Evolutionary conservation across 2,113 vertebrate genomes (phyloP).

Genomic region (Coreoperca whiteheadi): DNA sequence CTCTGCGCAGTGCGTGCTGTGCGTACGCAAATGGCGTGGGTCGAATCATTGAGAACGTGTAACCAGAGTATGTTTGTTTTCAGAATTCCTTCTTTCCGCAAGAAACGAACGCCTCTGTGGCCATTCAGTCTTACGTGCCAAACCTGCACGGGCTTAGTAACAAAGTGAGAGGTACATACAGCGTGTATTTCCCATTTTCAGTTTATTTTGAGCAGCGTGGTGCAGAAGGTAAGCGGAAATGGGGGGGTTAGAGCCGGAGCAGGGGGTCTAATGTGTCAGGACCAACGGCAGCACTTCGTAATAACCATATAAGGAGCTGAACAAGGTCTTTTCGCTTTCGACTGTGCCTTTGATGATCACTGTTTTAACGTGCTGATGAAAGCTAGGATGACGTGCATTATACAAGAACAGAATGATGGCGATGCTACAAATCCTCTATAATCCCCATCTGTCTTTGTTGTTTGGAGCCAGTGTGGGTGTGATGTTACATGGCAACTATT

Average conservation of each 20-base stretch:
- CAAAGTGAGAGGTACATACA: not conserved
- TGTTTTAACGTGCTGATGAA: constrained; percentile 11
- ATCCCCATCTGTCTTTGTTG: constrained; percentile 58
- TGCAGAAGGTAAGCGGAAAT: constrained; percentile 62
- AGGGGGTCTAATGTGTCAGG: constrained; percentile 5
- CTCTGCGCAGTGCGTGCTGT: constrained; percentile 12
- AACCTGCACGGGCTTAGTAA: not conserved
- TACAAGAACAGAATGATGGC: not conserved
- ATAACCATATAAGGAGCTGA: constrained; percentile 73
- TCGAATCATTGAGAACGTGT: not conserved
- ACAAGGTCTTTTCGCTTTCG: constrained; percentile 11
- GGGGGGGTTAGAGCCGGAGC: not conserved
- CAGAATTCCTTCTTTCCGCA: constrained; percentile 41
- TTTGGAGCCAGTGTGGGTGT: constrained; percentile 31
- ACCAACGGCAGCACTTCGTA: constrained; percentile 6
- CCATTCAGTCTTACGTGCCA: constrained; percentile 38
- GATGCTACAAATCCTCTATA: constrained; percentile 45
- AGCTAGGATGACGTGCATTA: not conserved
- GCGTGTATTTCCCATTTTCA: not conserved
- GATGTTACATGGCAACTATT: constrained; percentile 2
- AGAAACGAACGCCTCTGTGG: not conserved
- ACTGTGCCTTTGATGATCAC: constrained; percentile 8
- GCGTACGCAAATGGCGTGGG: constrained; percentile 62
- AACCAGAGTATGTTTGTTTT: not conserved
- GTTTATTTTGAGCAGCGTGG: not conserved